Conservation (phyloP, 2,113 vertebrate species). For the Bubo scandiacus region DNA sequence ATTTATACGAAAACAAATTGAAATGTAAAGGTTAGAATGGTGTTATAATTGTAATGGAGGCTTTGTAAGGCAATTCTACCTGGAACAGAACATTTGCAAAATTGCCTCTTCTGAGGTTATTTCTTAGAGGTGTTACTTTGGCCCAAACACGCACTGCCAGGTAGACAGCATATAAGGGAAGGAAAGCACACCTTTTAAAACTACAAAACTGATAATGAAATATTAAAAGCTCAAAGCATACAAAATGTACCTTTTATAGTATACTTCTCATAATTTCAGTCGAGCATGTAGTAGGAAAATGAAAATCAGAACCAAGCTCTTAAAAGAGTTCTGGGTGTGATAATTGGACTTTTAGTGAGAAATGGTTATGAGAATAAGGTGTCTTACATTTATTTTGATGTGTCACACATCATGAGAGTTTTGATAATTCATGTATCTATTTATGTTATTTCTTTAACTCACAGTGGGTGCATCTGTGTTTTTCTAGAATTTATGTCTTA, state of each 20-base stretch:
- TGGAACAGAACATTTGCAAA: neutral
- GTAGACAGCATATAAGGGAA: neutral
- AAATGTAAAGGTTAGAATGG: neutral
- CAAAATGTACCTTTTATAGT: neutral
- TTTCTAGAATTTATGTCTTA: neutral
- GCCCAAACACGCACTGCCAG: rapidly evolving
- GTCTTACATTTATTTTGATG: neutral
- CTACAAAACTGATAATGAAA: neutral
- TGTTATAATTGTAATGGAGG: neutral
- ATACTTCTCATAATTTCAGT: neutral
- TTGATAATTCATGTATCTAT: conserved; percentile 10
- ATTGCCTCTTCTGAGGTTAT: neutral
- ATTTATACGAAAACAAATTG: neutral
- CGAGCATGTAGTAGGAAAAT: neutral
- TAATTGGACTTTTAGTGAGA: neutral
- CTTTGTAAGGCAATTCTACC: neutral
- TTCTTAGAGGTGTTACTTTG: neutral
- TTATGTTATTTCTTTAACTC: neutral
- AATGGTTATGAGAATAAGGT: neutral
- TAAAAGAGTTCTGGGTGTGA: neutral
- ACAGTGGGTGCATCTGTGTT: neutral
- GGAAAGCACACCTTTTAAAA: neutral
- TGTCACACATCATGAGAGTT: neutral
- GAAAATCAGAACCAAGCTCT: neutral
- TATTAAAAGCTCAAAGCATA: neutral